Percentiles rank a stretch among this genome's conserved stretches.
phyloP scores from a whole-genome alignment of 2,888 invertebrate genomes.

The Ryuthela nishihirai region DNA sequence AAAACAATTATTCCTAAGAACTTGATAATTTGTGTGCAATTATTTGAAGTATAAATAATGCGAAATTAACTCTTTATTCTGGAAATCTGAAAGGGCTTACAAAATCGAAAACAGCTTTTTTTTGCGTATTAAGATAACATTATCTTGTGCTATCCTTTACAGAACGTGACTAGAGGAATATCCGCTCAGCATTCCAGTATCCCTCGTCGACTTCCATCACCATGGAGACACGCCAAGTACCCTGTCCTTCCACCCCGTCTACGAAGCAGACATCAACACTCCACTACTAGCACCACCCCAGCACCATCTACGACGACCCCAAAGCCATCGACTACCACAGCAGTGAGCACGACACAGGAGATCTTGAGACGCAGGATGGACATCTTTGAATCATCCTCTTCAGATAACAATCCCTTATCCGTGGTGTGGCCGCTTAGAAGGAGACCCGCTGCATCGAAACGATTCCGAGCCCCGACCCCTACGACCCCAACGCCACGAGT shows the following conservation, averaged over 20 bases:
- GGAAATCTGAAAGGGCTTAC: too few species aligned
- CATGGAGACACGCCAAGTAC: constrained; percentile 16
- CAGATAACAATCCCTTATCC: constrained; percentile 7
- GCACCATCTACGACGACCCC: neutral
- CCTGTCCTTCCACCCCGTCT: constrained; percentile 5
- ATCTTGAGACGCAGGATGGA: neutral
- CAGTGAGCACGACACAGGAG: constrained; percentile 1
- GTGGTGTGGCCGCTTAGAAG: constrained; percentile 30
- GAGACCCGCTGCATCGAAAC: constrained; percentile 7
- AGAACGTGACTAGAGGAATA: too few species aligned
- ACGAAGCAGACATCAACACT: constrained; percentile 5
- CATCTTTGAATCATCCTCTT: neutral
- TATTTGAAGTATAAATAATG: too few species aligned
- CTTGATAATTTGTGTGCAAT: too few species aligned
- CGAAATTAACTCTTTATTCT: too few species aligned
- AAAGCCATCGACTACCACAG: neutral
- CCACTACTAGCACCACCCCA: neutral
- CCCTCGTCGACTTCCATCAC: constrained; percentile 19
- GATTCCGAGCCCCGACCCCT: constrained; percentile 24
- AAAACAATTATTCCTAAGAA: too few species aligned
- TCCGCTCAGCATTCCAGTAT: too few species aligned
- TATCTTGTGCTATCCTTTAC: too few species aligned
- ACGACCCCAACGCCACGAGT: constrained; percentile 29
- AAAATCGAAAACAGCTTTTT: too few species aligned
- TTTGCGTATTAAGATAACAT: too few species aligned